Evolutionary conservation across 2,888 invertebrate genomes (phyloP).

Genomic region (Phyllotreta cruciferae): DNA sequence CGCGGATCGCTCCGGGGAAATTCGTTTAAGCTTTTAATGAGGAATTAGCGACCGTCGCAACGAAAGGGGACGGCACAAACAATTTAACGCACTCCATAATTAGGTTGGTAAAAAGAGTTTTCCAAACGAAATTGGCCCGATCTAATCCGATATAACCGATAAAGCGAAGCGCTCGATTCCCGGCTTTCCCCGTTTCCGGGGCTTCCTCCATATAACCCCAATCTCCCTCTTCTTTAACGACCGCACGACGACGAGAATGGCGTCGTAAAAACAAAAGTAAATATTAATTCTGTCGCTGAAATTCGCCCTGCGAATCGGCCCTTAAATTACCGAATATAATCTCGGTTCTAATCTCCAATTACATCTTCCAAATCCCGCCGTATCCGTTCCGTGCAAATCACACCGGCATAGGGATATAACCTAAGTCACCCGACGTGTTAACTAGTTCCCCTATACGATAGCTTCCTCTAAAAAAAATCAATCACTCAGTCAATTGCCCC

Average conservation of each 20-base stretch:
- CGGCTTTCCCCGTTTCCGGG: background rate
- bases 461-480: no score
- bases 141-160: constrained; percentile 15
- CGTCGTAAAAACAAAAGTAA: constrained; percentile 45
- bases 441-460: no score
- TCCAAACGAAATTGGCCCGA: constrained; percentile 6
- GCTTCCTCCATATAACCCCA: background rate
- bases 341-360: constrained; percentile 52
- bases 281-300: constrained; percentile 44
- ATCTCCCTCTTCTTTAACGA: constrained; percentile 16
- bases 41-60: no score
- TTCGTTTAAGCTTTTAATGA: no score
- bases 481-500: no score
- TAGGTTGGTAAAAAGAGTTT: no score
- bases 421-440: no score
- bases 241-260: constrained; percentile 21
- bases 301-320: constrained; percentile 41
- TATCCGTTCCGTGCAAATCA: no score
- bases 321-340: constrained; percentile 51
- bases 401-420: no score
- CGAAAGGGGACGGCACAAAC: no score
- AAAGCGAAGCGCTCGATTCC: constrained; percentile 7
- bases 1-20: no score
- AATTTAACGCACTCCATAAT: no score
- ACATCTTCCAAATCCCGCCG: constrained; percentile 49